phyloP scores from a whole-genome alignment of 2,888 invertebrate genomes.

The Sarcophaga variegata region DNA sequence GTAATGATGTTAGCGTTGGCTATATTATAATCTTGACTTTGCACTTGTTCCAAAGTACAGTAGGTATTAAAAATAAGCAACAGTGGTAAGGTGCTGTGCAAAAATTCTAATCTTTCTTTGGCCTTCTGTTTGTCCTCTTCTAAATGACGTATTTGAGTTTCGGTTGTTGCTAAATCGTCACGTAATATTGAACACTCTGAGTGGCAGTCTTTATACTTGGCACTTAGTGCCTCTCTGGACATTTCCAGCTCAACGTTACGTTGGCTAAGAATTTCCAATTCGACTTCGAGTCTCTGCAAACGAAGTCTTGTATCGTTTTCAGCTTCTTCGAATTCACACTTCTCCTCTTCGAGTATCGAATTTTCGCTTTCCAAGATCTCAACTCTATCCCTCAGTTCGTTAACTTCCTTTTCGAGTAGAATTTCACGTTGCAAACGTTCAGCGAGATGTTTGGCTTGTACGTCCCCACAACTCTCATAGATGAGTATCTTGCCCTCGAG shows the following conservation, averaged over 20 bases:
- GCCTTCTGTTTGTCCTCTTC: slow-evolving; percentile 80
- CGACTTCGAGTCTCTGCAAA: slow-evolving; percentile 84
- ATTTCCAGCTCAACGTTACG: slow-evolving; percentile 83
- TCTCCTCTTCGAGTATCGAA: slow-evolving; percentile 86
- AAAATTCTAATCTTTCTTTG: slow-evolving; percentile 77
- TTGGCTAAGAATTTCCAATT: slow-evolving; percentile 84
- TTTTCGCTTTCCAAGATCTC: slow-evolving; percentile 85
- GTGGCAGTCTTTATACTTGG: slow-evolving; percentile 83
- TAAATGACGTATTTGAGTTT: slow-evolving; percentile 78
- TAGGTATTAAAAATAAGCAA: slow-evolving; percentile 74
- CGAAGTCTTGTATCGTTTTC: slow-evolving; percentile 86
- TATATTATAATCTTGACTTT: slow-evolving; percentile 46
- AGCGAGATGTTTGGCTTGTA: slow-evolving; percentile 84
- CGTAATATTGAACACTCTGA: slow-evolving; percentile 79
- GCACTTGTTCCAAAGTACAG: slow-evolving; percentile 56
- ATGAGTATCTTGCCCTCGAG: slow-evolving; percentile 86
- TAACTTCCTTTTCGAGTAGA: slow-evolving; percentile 82
- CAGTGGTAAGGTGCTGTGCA: slow-evolving; percentile 76
- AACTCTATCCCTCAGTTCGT: slow-evolving; percentile 82
- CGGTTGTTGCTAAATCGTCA: slow-evolving; percentile 78
- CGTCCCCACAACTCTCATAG: slow-evolving; percentile 86
- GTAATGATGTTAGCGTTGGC: slow-evolving; percentile 1
- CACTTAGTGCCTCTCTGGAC: slow-evolving; percentile 85
- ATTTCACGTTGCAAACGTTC: slow-evolving; percentile 86
- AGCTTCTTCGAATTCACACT: slow-evolving; percentile 89